phyloP scores from a whole-genome alignment of 2,888 invertebrate genomes.

The Punctoribates punctum region DNA sequence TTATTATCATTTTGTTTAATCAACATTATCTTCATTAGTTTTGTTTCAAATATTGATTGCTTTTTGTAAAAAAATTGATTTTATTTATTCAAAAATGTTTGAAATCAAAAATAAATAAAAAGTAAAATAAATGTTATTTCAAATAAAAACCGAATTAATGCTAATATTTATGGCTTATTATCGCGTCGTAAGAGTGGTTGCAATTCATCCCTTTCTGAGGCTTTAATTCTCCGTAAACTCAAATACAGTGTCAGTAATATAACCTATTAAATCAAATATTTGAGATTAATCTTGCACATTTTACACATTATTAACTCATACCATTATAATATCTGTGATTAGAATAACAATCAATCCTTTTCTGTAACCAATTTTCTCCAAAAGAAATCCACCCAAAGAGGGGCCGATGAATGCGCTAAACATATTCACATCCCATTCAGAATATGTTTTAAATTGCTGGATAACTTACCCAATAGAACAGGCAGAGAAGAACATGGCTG shows the following conservation, averaged over 20 bases:
- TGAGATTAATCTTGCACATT: too few species aligned
- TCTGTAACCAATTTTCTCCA: slow-evolving; percentile 40
- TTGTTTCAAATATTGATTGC: too few species aligned
- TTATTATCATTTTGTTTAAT: too few species aligned
- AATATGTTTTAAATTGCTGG: too few species aligned
- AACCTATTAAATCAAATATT: background rate
- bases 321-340: slow-evolving; percentile 37
- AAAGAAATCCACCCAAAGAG: slow-evolving; percentile 40
- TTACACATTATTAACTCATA: too few species aligned
- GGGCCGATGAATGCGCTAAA: slow-evolving; percentile 43
- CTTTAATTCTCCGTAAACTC: background rate
- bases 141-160: background rate
- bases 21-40: too few species aligned
- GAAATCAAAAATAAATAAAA: too few species aligned
- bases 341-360: slow-evolving; percentile 24
- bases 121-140: too few species aligned
- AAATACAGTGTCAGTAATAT: background rate
- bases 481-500: slow-evolving; percentile 83
- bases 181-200: background rate
- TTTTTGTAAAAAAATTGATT: too few species aligned
- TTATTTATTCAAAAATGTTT: too few species aligned
- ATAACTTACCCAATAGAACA: slow-evolving; percentile 68
- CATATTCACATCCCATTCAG: too few species aligned
- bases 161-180: background rate
- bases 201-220: background rate